Evolutionary conservation across 2,888 invertebrate genomes (phyloP), one percentile per base, ranked within the genome.

Genomic region (Scaptodrosophila latifasciaeformis): DNA sequence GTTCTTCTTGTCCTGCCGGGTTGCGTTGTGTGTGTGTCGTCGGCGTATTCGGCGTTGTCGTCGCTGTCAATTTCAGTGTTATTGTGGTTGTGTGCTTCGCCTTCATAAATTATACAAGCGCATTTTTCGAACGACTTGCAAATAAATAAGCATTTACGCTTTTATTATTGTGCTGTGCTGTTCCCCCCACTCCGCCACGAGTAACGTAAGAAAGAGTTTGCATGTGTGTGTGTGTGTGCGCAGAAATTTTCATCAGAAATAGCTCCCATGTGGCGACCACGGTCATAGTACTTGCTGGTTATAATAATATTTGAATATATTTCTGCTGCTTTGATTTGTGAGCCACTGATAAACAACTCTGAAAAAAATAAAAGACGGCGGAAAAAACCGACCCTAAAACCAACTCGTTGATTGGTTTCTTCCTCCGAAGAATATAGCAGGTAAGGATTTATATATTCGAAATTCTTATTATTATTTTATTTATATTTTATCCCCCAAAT

Each of bases 61-160:
- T 31, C 34, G 15, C 37, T 24, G 24, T 24, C n/a, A n/a, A n/a
- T n/a, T n/a, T n/a, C n/a, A n/a, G n/a, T n/a, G 5, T 27, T 27
- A 9, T 27, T 27, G 46, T 39, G 59, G 65, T 75, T 62, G 81
- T 78, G 78, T 75, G 75, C 81, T 74, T 74, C 54, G 81, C 78
- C 81, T 76, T 76, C 75, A 76, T 76, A 76, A 76, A 76, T 76
- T 74, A 76, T 76, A 77, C 68, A 80, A 65, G 10, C 37, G 37
- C 37, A 13, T 37, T 34, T 17, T 37, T 37, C 37, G 77, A 74
- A 76, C 72, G 72, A 74, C 72, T 74, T 79, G 72, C 72, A 74
- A 76, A 76, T 76, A 76, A 76, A 76, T 76, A 80, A 80, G 75
- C 75, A 76, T 76, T 76, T 80, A 80, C 78, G 75, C 75, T 70